Conservation (phyloP, 2,113 vertebrate genomes). For the Canis aureus region DNA sequence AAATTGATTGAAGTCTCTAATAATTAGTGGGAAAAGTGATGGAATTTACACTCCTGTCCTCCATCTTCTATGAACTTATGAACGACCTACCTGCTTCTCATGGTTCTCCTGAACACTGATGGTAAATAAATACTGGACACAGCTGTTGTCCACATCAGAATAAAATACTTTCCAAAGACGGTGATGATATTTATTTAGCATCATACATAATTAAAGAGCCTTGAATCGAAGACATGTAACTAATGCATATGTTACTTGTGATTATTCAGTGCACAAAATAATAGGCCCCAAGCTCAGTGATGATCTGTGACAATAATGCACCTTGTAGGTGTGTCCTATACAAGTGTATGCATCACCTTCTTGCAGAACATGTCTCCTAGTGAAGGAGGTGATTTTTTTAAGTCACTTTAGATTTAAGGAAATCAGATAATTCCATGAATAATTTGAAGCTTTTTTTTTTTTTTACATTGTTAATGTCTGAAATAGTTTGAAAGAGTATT, state of each 20-base stretch:
- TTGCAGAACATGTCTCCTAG: not conserved
- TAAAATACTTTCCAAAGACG: constrained; percentile 52
- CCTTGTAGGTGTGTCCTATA: not conserved
- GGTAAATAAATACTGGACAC: not conserved
- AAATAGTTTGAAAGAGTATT: constrained; percentile 10
- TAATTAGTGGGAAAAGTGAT: not conserved
- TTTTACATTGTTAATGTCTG: not conserved
- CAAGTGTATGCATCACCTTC: not conserved
- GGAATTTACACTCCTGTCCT: not conserved
- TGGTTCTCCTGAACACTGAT: not conserved
- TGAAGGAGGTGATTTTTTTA: not conserved
- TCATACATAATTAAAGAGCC: constrained; percentile 11
- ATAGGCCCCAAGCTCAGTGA: not conserved
- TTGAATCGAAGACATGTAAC: not conserved
- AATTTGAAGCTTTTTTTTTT: not conserved
- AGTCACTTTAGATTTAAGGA: not conserved
- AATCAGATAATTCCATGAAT: not conserved
- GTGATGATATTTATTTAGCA: not conserved
- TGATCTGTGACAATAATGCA: not conserved
- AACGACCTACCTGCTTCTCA: not conserved
- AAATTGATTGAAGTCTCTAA: not conserved
- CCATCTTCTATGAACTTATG: not conserved
- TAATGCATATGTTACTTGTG: not conserved
- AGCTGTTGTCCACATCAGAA: constrained; percentile 9
- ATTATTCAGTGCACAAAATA: not conserved